These are phyloP conservation scores for Tapirus indicus DNA, from an alignment of 2,797 vertebrate genomes.

Conservation along the genomic window DNA sequence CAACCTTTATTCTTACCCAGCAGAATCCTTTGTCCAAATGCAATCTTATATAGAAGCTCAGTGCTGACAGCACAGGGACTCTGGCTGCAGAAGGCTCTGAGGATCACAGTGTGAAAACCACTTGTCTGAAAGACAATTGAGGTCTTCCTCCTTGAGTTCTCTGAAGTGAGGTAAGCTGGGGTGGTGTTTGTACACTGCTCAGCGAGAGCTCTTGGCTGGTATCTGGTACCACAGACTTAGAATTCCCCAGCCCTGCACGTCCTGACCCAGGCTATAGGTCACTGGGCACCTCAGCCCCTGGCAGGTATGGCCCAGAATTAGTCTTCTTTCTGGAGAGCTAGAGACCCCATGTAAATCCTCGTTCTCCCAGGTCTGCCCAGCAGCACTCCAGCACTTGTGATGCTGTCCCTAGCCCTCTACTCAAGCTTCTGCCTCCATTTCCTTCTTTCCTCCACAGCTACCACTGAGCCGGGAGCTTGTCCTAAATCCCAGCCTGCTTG, in stretches of 20 bases:
- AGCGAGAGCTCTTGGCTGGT: not conserved
- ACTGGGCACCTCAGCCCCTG: not conserved
- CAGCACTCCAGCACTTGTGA: too few species aligned
- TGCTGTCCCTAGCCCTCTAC: not conserved
- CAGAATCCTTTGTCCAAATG: not conserved
- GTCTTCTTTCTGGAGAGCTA: not conserved
- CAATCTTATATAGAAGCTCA: not conserved
- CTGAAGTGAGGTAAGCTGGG: not conserved
- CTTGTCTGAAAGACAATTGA: not conserved
- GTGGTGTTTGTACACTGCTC: not conserved
- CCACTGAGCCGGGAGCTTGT: not conserved
- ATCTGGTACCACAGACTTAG: not conserved
- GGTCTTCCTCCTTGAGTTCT: not conserved
- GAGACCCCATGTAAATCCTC: not conserved
- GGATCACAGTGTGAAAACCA: not conserved
- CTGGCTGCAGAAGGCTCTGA: not conserved
- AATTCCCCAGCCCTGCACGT: not conserved
- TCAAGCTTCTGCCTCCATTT: not conserved
- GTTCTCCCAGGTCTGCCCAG: not conserved
- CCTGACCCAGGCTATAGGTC: not conserved
- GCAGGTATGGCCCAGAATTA: not conserved
- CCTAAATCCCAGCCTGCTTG: not conserved
- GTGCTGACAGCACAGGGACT: not conserved
- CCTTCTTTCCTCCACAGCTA: not conserved
- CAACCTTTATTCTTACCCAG: not conserved